phyloP scores from a whole-genome alignment of 2,888 invertebrate species.

The Tiliacea aurago region DNA sequence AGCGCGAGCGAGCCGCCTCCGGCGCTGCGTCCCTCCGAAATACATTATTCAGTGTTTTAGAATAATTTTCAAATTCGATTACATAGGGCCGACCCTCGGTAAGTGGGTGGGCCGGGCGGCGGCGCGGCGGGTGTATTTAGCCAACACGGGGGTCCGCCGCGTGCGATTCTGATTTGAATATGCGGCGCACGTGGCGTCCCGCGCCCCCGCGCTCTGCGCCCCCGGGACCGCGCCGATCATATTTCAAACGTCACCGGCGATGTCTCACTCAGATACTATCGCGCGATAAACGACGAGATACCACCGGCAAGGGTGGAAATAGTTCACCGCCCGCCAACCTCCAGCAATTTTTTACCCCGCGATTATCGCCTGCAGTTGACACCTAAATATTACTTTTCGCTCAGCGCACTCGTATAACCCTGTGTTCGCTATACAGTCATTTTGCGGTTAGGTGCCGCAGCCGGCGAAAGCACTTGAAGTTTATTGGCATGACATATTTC shows the following conservation, averaged over 20 bases:
- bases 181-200: slow-evolving; percentile 89
- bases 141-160: slow-evolving; percentile 90
- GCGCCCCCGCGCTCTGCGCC: slow-evolving; percentile 85
- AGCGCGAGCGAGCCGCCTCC: slow-evolving; percentile 86
- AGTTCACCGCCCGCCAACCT: slow-evolving; percentile 79
- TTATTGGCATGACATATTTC: slow-evolving; percentile 84
- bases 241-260: slow-evolving; percentile 91
- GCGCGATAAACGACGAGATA: slow-evolving; percentile 88
- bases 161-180: slow-evolving; percentile 90
- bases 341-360: slow-evolving; percentile 88
- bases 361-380: slow-evolving; percentile 90
- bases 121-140: slow-evolving; percentile 89
- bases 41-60: slow-evolving; percentile 91
- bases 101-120: slow-evolving; percentile 87
- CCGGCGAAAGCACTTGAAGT: slow-evolving; percentile 81
- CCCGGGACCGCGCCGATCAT: slow-evolving; percentile 89
- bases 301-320: slow-evolving; percentile 86
- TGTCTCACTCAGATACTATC: slow-evolving; percentile 91
- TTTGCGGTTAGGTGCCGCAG: slow-evolving; percentile 78
- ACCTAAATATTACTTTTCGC: slow-evolving; percentile 90
- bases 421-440: slow-evolving; percentile 79
- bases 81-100: slow-evolving; percentile 90
- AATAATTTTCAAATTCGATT: slow-evolving; percentile 91
- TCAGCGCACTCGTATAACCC: slow-evolving; percentile 71
- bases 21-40: slow-evolving; percentile 87